Base-by-base conservation (phyloP, 2,888 invertebrate genomes). In the Luperina nickerlii region DNA sequence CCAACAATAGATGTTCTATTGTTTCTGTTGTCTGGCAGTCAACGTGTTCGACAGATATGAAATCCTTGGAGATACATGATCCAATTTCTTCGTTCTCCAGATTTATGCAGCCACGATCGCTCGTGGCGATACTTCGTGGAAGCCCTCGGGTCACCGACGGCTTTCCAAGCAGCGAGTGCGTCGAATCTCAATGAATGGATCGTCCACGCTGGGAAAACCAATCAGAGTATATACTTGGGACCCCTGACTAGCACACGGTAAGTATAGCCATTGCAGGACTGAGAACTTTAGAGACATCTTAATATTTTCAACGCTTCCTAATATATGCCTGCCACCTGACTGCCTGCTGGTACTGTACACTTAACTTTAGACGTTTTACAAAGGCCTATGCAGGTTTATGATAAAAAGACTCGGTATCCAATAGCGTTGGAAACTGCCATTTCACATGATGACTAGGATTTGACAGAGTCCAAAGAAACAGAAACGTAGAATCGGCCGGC, bases 81-180 rank as follows among this genome's bases (percentile, higher is more conserved):
- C 4, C 24, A 2, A 54, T 77, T 15, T 15, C 2, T 32, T 65
- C 1, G 54, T 71, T 70, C 81, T 85, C 1, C 92, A 97, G 97
- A 97, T 89, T 89, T 97, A 42, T 97, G 97, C 90, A 97, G 97
- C 84, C 97, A 97, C 91, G 96, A 97, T 79, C 95, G 97, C 32
- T 96, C 97, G 0, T 97, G 97, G 97, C 94, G 94, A 80, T 97
- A 96, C 91, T 97, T 96, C 94, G 96, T 96, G 0, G 97, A 97
- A 87, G 96, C 97, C 54, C 95, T 97, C 84, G 89, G 63, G 65
- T 94, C 93, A 0, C 95, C 96, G 3, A 94, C 95, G 4, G 91
- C 94, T 2, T 97, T 97, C 88, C 95, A 95, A 18, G 96, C 97
- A 0, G 93, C 94, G 0, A 90, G 92, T 20, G 96, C 97, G 0